A percentile compares a stretch with the other conserved stretches of the same genome.
Conservation (phyloP, 1,140 invertebrate genomes). For the Drosophila pruinosa region DNA sequence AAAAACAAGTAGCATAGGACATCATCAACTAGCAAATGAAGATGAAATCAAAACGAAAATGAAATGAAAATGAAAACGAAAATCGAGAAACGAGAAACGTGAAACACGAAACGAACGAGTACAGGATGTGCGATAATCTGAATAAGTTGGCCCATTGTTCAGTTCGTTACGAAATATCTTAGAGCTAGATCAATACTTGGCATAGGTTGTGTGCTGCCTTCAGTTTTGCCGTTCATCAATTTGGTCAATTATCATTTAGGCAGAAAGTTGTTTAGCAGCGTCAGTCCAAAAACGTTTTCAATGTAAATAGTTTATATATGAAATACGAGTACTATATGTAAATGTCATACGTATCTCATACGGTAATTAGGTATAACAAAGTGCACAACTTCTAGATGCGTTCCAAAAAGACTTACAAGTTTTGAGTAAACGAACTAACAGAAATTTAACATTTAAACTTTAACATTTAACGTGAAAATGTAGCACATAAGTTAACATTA, state of each 20-base stretch:
- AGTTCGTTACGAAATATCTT: conserved; percentile 39
- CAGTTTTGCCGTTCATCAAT: conserved; percentile 63
- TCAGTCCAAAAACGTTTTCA: conserved; percentile 55
- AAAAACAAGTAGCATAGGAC: conserved; percentile 43
- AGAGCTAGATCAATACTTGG: conserved; percentile 36
- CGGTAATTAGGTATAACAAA: conserved; percentile 33
- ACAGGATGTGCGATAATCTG: conserved; percentile 17
- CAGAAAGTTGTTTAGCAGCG: conserved; percentile 48
- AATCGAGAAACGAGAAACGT: background rate
- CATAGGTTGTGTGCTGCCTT: conserved; percentile 71
- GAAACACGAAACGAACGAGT: background rate
- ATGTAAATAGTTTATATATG: conserved; percentile 63
- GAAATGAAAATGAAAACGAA: background rate
- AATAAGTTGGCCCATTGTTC: conserved; percentile 31
- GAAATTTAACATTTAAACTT: conserved; percentile 43
- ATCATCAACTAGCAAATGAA: conserved; percentile 23
- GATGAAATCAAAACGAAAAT: background rate
- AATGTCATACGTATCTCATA: conserved; percentile 47
- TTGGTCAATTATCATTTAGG: conserved; percentile 77
- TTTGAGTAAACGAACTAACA: conserved; percentile 45
- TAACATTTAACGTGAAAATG: conserved; percentile 48
- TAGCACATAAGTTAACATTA: conserved; percentile 41
- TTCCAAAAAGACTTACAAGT: conserved; percentile 76
- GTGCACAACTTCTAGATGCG: conserved; percentile 71
- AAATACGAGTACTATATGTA: conserved; percentile 38